Conservation (phyloP, 2,888 invertebrate genomes). For the Dysmachus trigonus region DNA sequence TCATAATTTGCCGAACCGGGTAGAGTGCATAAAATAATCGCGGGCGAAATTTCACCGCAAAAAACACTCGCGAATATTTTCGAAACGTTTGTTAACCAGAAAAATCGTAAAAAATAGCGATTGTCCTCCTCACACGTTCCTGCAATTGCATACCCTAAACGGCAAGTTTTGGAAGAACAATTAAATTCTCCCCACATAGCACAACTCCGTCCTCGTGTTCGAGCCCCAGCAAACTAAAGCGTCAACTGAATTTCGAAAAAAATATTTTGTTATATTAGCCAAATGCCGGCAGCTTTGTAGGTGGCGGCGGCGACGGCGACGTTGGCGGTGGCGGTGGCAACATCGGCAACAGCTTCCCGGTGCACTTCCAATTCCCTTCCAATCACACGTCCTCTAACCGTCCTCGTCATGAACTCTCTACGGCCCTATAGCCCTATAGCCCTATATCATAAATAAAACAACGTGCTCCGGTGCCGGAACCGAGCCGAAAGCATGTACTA, state of each 20-base stretch:
- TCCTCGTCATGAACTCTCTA: not conserved
- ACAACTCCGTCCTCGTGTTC: not conserved
- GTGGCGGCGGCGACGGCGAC: not conserved
- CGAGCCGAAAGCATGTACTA: not conserved
- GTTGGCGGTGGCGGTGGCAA: not conserved
- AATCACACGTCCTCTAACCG: constrained; percentile 22
- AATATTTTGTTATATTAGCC: not conserved
- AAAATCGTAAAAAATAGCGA: not conserved
- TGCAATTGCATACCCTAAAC: not conserved
- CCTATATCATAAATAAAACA: not conserved
- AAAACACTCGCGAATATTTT: not conserved
- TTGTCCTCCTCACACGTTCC: not conserved
- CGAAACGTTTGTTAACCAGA: not conserved
- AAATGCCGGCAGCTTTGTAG: not conserved
- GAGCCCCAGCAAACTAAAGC: constrained; percentile 27
- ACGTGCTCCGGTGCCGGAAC: not conserved
- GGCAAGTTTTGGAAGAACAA: not conserved
- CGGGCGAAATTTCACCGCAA: not conserved
- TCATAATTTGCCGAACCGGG: not conserved
- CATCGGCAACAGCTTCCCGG: not conserved
- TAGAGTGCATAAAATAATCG: not conserved
- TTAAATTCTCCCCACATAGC: constrained; percentile 16
- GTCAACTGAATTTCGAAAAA: constrained; percentile 3
- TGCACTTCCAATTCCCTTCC: not conserved
- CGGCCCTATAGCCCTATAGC: not conserved